phyloP scores from a whole-genome alignment of 1,140 invertebrate genomes.

The Caenorhabditis inopinata region DNA sequence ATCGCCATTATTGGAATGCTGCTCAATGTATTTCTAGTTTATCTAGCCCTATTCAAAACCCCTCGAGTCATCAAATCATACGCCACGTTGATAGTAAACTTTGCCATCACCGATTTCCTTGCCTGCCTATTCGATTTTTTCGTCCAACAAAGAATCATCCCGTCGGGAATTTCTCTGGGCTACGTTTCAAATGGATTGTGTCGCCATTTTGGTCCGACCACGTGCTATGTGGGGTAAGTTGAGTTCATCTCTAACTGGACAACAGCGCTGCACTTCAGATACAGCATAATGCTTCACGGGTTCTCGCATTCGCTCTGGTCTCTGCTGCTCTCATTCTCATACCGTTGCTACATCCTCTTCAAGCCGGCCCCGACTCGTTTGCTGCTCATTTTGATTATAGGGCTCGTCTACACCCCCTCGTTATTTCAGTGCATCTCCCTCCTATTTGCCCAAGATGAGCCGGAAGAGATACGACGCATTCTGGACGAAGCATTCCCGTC shows the following conservation, averaged over 20 bases:
- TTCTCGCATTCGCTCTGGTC: conserved; percentile 11
- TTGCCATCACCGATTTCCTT: conserved; percentile 34
- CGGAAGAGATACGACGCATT: background rate
- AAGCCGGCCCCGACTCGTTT: background rate
- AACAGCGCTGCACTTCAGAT: too few relatives aligned
- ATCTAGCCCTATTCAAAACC: conserved; percentile 25
- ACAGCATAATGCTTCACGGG: conserved; percentile 17
- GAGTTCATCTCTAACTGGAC: background rate
- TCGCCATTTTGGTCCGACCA: background rate
- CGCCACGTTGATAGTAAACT: conserved; percentile 32
- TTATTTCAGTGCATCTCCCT: background rate
- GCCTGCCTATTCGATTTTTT: conserved; percentile 32
- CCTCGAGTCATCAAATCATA: conserved; percentile 32
- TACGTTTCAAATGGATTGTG: conserved; percentile 40
- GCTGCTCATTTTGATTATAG: background rate
- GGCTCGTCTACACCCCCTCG: background rate
- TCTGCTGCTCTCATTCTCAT: background rate
- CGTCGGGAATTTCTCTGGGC: background rate
- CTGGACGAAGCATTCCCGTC: background rate
- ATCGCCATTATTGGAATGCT: background rate
- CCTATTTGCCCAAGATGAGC: background rate
- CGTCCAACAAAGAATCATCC: conserved; percentile 35
- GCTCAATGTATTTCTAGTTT: background rate
- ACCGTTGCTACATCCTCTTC: background rate
- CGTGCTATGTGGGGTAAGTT: conserved; percentile 34